These are phyloP conservation scores for Noctua comes DNA, from an alignment of 2,888 invertebrate species.

Conservation along the genomic window DNA sequence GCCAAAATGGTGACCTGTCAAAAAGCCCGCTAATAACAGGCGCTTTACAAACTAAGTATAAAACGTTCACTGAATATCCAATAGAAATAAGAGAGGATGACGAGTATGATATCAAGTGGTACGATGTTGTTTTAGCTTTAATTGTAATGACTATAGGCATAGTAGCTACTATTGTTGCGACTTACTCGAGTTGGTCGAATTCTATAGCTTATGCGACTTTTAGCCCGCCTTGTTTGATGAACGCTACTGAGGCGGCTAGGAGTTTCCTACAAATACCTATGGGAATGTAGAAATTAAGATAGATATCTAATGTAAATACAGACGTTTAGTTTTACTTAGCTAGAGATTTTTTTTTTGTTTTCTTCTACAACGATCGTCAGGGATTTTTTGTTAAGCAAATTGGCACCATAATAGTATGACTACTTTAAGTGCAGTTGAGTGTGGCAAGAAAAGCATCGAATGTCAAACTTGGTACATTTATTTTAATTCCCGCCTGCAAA, in stretches of 20 bases:
- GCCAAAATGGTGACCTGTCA: constrained; percentile 67
- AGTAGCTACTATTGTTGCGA: constrained; percentile 92
- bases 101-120: constrained; percentile 80
- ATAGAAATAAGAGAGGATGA: constrained; percentile 63
- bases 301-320: not conserved
- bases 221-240: constrained; percentile 93
- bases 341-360: not conserved
- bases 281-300: constrained; percentile 25
- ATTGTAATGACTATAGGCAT: constrained; percentile 91
- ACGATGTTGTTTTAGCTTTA: constrained; percentile 89
- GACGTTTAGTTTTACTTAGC: not conserved
- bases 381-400: not conserved
- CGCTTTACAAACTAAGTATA: constrained; percentile 75
- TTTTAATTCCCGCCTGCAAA: too few species aligned
- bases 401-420: too few species aligned
- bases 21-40: constrained; percentile 76
- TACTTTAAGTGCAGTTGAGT: too few species aligned
- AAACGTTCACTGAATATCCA: constrained; percentile 76
- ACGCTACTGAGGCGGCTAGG: constrained; percentile 88
- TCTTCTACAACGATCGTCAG: not conserved
- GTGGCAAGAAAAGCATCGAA: too few species aligned
- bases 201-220: constrained; percentile 92
- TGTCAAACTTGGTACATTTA: too few species aligned
- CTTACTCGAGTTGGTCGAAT: constrained; percentile 93
- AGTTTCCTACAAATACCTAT: constrained; percentile 73